Base-by-base conservation (phyloP, 2,113 vertebrate species). In the Cyanoramphus novaezelandiae region DNA sequence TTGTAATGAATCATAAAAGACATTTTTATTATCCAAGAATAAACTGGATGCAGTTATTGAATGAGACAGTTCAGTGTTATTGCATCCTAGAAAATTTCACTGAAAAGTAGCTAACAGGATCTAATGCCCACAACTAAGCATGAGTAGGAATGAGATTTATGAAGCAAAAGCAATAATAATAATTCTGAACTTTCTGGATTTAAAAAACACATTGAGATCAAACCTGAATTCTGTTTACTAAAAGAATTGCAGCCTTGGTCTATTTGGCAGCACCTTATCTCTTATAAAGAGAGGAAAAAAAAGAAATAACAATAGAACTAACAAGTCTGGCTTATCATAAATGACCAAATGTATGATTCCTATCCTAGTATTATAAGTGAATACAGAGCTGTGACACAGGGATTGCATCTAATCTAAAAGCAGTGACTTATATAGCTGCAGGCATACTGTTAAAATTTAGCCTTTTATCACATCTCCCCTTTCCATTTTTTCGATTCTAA, bases 1-100 rank as follows among this genome's bases (percentile, higher is more conserved):
- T 84, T 94, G 86, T 82, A 92, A 85, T 88, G 95, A 96, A 89
- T 96, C 86, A 90, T 88, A 92, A 93, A 93, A 96, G 82, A 93
- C 35, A 81, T 93, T 94, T 95, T 94, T 53, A 96, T 96, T 97
- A 84, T 78, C 90, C n/a, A 86, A 85, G 80, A 96, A 93, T 77
- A 94, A 97, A 85, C 84, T 95, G 33, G 82, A 95, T 94, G 70
- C 75, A 76, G 63, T 89, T 97, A 79, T 90, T 96, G 72, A 90
- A 63, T 67, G 35, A 94, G 82, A 82, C 60, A 92, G n/a, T 80
- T 91, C 39, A 64, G 33, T 88, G 37, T 79, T 95, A 89, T 20
- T 55, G 69, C 85, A 78, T 64, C 50, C 62, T 75, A 43, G 64
- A 93, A 92, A 78, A 69, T 76, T 86, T 94, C 70, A 69, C 87